Percentiles rank a stretch among this genome's conserved stretches.
Evolutionary conservation across 2,113 vertebrate genomes (phyloP).

Genomic region (Phaethon lepturus): DNA sequence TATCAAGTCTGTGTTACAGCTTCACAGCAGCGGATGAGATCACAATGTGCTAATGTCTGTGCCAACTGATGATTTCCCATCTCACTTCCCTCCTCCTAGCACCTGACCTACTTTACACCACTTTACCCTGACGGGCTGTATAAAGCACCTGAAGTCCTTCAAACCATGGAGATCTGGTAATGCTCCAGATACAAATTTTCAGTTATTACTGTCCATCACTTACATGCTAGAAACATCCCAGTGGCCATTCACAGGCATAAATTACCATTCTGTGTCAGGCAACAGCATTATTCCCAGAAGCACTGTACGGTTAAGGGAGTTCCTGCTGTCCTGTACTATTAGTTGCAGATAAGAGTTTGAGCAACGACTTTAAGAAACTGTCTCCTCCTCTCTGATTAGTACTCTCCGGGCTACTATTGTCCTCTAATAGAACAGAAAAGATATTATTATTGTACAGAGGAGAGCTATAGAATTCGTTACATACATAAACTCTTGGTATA

Average conservation of each 20-base stretch:
- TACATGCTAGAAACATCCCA: background rate
- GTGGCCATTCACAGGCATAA: background rate
- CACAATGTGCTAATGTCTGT: slow-evolving; percentile 57
- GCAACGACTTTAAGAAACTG: background rate
- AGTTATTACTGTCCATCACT: slow-evolving; percentile 15
- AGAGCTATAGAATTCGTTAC: background rate
- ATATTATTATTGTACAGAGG: background rate
- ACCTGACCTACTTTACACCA: slow-evolving; percentile 63
- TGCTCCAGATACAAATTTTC: slow-evolving; percentile 29
- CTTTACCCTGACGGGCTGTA: background rate
- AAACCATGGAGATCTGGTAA: background rate
- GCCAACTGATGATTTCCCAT: background rate
- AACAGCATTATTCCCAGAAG: background rate
- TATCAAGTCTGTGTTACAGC: slow-evolving; percentile 15
- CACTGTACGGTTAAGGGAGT: background rate
- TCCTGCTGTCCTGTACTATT: slow-evolving; percentile 1
- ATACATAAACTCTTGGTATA: background rate
- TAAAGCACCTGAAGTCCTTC: slow-evolving; percentile 38
- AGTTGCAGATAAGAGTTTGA: background rate
- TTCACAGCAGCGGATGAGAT: slow-evolving; percentile 50
- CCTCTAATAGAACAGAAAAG: background rate
- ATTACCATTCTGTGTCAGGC: slow-evolving; percentile 31
- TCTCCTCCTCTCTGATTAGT: background rate
- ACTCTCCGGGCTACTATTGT: background rate
- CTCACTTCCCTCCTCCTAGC: background rate